A percentile compares a stretch with the other conserved stretches of the same genome.
Conservation (phyloP, 1,140 invertebrate species). For the Pomacea maculata region DNA sequence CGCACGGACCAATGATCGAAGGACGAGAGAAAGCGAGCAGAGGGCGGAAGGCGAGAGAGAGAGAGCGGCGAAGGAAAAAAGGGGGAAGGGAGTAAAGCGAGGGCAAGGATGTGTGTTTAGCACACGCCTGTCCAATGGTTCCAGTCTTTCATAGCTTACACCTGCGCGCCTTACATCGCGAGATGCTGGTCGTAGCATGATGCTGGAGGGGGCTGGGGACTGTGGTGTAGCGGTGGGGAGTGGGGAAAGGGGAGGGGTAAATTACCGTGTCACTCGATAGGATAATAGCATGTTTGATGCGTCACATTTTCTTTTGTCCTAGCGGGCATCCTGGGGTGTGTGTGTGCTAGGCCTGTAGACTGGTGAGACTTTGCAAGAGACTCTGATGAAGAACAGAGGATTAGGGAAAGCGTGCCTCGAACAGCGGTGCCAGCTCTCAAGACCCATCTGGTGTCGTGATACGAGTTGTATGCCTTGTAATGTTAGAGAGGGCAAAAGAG, state of each 20-base stretch:
- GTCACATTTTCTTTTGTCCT: neutral
- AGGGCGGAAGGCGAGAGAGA: neutral
- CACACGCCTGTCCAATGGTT: constrained; percentile 1
- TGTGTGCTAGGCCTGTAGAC: neutral
- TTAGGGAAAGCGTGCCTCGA: no score
- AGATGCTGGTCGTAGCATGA: neutral
- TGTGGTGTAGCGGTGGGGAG: neutral
- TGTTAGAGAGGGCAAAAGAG: no score
- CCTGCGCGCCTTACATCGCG: neutral
- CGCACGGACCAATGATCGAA: no score
- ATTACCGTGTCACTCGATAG: constrained; percentile 6
- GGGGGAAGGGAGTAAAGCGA: neutral
- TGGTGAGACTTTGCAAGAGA: no score
- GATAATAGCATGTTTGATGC: constrained; percentile 3
- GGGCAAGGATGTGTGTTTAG: constrained; percentile 1
- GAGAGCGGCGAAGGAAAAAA: neutral
- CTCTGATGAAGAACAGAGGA: no score
- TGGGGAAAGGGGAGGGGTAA: neutral
- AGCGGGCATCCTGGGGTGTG: neutral
- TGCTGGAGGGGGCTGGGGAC: neutral
- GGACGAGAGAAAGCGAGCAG: neutral
- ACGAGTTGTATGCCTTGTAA: no score
- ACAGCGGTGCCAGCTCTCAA: no score
- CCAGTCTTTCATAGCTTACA: neutral
- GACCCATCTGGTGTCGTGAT: no score